These are phyloP conservation scores for Amblyteles armatorius DNA, from an alignment of 2,888 invertebrate species.

Conservation along the genomic window DNA sequence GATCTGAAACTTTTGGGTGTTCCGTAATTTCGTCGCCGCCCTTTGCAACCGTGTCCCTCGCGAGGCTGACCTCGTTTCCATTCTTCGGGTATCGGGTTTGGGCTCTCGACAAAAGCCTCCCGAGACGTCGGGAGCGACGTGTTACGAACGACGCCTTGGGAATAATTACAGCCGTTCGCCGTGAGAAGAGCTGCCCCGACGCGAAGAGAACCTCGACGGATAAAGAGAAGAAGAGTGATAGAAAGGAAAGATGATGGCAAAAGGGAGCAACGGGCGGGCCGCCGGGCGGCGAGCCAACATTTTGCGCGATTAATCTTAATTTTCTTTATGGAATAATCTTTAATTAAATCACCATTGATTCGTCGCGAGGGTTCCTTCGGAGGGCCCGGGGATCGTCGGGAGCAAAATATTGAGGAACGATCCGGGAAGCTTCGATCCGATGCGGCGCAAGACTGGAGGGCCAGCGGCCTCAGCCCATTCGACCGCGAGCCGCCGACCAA, in stretches of 20 bases:
- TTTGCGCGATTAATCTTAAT: slow-evolving; percentile 83
- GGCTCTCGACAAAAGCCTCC: slow-evolving; percentile 51
- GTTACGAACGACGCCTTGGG: slow-evolving; percentile 67
- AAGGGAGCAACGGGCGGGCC: slow-evolving; percentile 36
- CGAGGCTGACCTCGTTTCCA: slow-evolving; percentile 59
- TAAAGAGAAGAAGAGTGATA: slow-evolving; percentile 37
- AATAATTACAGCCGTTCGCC: slow-evolving; percentile 78
- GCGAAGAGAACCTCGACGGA: slow-evolving; percentile 38
- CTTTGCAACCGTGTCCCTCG: slow-evolving; percentile 18
- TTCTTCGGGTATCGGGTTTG: slow-evolving; percentile 50
- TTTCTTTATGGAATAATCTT: slow-evolving; percentile 82
- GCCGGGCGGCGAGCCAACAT: slow-evolving; percentile 34
- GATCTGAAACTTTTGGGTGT: slow-evolving; percentile 25
- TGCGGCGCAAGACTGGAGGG: slow-evolving; percentile 32
- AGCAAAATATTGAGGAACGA: slow-evolving; percentile 40
- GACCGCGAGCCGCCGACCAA: slow-evolving; percentile 62
- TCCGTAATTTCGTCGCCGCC: slow-evolving; percentile 27
- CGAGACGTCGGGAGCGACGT: slow-evolving; percentile 61
- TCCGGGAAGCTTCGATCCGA: slow-evolving; percentile 26
- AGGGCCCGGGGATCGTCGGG: slow-evolving; percentile 33
- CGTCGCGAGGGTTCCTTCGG: slow-evolving; percentile 63
- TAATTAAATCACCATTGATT: slow-evolving; percentile 84
- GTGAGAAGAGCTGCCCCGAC: slow-evolving; percentile 65
- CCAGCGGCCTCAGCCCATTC: slow-evolving; percentile 39
- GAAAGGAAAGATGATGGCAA: slow-evolving; percentile 15